These are phyloP conservation scores for Macaria notata DNA, from an alignment of 2,888 invertebrate genomes.

Conservation along the genomic window DNA sequence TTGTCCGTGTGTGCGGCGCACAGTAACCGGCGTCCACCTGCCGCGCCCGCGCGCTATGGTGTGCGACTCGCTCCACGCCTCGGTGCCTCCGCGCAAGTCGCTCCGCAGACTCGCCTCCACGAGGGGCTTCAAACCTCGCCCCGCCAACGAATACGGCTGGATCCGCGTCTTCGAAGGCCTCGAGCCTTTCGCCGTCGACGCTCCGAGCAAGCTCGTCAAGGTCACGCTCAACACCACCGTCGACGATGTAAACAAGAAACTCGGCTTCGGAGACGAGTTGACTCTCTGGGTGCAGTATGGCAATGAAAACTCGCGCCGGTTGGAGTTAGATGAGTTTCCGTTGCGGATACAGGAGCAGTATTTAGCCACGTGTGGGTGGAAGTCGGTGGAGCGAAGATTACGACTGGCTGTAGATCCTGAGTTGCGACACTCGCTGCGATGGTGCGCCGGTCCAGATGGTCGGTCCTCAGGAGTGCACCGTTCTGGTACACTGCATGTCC, in stretches of 20 bases:
- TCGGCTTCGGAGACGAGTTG: slow-evolving; percentile 75
- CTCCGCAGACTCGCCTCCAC: slow-evolving; percentile 78
- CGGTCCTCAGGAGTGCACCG: slow-evolving; percentile 66
- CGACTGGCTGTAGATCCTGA: slow-evolving; percentile 86
- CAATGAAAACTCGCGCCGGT: slow-evolving; percentile 78
- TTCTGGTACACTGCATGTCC: slow-evolving; percentile 80
- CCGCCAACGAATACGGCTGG: slow-evolving; percentile 78
- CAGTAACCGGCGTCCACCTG: slow-evolving; percentile 48
- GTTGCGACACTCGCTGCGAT: slow-evolving; percentile 82
- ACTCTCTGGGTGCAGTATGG: slow-evolving; percentile 82
- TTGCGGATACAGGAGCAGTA: slow-evolving; percentile 84
- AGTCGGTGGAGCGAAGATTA: slow-evolving; percentile 80
- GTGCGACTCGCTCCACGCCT: slow-evolving; percentile 75
- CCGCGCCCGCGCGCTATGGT: slow-evolving; percentile 70
- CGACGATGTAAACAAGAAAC: slow-evolving; percentile 73
- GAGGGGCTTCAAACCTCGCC: slow-evolving; percentile 68
- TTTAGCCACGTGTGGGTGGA: slow-evolving; percentile 82
- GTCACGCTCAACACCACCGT: slow-evolving; percentile 82
- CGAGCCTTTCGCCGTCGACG: slow-evolving; percentile 71
- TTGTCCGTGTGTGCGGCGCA: slow-evolving; percentile 54
- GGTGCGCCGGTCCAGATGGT: slow-evolving; percentile 83
- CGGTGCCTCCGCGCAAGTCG: slow-evolving; percentile 77
- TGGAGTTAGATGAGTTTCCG: slow-evolving; percentile 81
- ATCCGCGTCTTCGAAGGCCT: slow-evolving; percentile 84
- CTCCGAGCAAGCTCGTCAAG: slow-evolving; percentile 80